Base-by-base conservation (phyloP, 2,113 vertebrate genomes). In the Hydropotes inermis region DNA sequence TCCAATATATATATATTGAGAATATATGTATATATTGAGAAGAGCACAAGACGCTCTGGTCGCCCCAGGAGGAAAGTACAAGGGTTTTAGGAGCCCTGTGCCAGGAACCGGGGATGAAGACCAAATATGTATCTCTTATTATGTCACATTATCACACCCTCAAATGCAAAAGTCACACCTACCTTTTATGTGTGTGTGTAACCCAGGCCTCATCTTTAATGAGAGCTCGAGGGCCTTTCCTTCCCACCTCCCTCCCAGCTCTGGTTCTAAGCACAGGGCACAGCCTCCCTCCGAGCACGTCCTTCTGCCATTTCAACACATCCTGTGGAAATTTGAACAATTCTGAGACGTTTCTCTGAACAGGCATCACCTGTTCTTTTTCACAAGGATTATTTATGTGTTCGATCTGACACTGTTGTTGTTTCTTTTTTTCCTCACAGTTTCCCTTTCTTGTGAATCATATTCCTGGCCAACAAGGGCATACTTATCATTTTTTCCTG, bases 391-490 rank as follows among this genome's bases (percentile, higher is more conserved):
- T 36, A 43, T 55, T 74, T 57, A 47, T 14, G 52, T 27, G 10
- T 19, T 39, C 12, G 0, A 1, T 21, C 43, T 17, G 28, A 87
- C 25, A 16, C 36, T 3, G n/a, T 19, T 82, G 78, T 74, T 64
- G 36, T 33, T 4, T 67, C 30, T 45, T 45, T 15, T 87, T 94
- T 17, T 55, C 16, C 60, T 57, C 50, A 17, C 82, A n/a, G 74
- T 86, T 81, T 54, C 83, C 92, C 74, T 94, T 47, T 67, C 64
- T 60, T 16, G 30, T 78, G 94, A 92, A 78, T 93, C 79, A 23
- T 30, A 17, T 60, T 83, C 52, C 67, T 25, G 60, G 89, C 64
- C 17, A 6, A 23, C 13, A 23, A 13, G 39, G 58, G 6, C 61
- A 43, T 11, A 23, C 25, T 6, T 5, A 14, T 54, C 28, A 2